A percentile compares a stretch with the other conserved stretches of the same genome.
These are phyloP conservation scores for Chrysocyon brachyurus DNA, from an alignment of 2,797 vertebrate species.

Conservation along the genomic window DNA sequence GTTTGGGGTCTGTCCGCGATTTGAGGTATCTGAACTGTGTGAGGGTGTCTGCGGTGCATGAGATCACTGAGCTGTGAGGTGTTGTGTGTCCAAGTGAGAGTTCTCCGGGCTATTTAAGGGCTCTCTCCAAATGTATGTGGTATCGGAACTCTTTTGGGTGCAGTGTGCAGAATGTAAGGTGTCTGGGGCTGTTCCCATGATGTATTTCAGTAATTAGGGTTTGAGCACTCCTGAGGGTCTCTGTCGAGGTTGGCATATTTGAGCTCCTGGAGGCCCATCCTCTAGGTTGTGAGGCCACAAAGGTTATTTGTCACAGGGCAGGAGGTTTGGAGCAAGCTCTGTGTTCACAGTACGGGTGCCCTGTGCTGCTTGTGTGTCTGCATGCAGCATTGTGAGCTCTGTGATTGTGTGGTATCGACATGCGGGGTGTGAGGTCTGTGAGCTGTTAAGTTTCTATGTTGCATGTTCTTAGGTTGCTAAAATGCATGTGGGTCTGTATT, in stretches of 20 bases:
- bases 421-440: background rate
- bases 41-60: background rate
- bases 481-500: background rate
- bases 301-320: background rate
- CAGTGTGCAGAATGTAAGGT: background rate
- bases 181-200: background rate
- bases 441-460: background rate
- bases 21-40: background rate
- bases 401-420: background rate
- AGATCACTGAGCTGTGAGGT: background rate
- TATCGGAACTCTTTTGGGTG: background rate
- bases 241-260: background rate
- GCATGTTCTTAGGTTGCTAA: background rate
- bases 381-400: background rate
- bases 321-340: background rate
- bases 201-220: background rate
- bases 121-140: background rate
- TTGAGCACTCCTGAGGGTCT: background rate
- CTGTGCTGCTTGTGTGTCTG: background rate
- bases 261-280: background rate
- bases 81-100: background rate
- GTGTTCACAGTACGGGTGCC: background rate
- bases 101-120: background rate
- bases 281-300: background rate
- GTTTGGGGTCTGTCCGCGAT: background rate